phyloP scores from a whole-genome alignment of 2,113 vertebrate species.

The Pitta sordida region DNA sequence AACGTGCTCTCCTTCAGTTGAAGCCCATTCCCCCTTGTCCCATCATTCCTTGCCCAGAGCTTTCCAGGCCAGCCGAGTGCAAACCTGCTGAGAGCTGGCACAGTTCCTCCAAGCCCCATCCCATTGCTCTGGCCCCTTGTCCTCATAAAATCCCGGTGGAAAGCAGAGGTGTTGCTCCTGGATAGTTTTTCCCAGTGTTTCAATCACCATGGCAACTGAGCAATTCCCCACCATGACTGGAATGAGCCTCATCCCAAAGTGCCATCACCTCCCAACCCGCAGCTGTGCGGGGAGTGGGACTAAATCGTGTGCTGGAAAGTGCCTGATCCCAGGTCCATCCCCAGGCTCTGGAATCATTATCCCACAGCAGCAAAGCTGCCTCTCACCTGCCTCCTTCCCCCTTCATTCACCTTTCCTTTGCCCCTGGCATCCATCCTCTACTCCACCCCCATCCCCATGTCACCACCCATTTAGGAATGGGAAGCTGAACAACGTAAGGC shows the following conservation, averaged over 20 bases:
- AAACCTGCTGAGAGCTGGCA: background rate
- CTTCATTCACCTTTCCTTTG: too few species aligned
- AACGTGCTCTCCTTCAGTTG: background rate
- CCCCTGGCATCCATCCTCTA: background rate
- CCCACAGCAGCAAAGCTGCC: background rate
- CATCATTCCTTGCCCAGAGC: background rate
- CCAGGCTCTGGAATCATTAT: background rate
- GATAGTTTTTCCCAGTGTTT: background rate
- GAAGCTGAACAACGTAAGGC: background rate
- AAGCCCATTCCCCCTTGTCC: background rate
- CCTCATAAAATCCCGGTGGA: background rate
- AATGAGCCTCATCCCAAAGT: background rate
- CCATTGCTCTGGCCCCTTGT: background rate
- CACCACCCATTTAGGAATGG: background rate
- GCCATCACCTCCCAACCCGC: background rate
- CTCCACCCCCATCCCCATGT: rapidly evolving
- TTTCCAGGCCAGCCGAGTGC: background rate
- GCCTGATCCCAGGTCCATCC: background rate
- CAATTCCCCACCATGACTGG: background rate
- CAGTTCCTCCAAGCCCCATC: background rate
- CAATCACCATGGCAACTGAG: background rate
- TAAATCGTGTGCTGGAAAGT: rapidly evolving
- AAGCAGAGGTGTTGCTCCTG: background rate
- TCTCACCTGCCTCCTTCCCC: too few species aligned
- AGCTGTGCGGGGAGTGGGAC: background rate